These are phyloP conservation scores for Alviniconcha strummeri DNA, from an alignment of 2,888 invertebrate species.

Conservation along the genomic window DNA sequence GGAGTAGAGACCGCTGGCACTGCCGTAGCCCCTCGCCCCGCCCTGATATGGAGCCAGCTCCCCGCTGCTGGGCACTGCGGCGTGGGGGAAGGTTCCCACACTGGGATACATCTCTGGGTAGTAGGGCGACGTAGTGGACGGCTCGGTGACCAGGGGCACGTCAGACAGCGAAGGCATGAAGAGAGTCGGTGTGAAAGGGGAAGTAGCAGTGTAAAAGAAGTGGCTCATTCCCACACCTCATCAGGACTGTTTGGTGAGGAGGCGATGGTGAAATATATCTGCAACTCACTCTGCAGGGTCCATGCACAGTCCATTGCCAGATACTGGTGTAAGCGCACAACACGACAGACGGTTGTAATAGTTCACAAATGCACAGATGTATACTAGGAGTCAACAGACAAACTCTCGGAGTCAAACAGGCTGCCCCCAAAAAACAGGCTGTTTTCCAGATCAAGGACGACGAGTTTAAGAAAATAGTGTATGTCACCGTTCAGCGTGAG, in stretches of 20 bases:
- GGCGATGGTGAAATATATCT: no score
- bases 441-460: no score
- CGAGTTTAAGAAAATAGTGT: no score
- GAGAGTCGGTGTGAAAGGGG: background rate
- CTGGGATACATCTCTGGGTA: constrained; percentile 28
- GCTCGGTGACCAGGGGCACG: background rate
- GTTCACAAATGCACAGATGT: no score
- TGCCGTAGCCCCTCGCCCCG: background rate
- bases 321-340: background rate
- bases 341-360: background rate
- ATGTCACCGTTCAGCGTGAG: no score
- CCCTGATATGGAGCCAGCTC: background rate
- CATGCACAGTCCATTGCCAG: constrained; percentile 11
- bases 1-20: constrained; percentile 26
- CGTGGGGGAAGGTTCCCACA: constrained; percentile 29
- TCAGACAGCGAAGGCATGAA: constrained; percentile 31
- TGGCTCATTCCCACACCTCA: constrained; percentile 15
- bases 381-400: background rate
- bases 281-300: background rate
- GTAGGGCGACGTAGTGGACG: constrained; percentile 3
- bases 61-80: background rate
- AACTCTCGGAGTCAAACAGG: background rate
- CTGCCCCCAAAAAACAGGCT: no score
- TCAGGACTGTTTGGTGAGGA: background rate
- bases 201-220: constrained; percentile 6